Base-by-base conservation (phyloP, 2,888 invertebrate genomes). In the Euclidia mi region DNA sequence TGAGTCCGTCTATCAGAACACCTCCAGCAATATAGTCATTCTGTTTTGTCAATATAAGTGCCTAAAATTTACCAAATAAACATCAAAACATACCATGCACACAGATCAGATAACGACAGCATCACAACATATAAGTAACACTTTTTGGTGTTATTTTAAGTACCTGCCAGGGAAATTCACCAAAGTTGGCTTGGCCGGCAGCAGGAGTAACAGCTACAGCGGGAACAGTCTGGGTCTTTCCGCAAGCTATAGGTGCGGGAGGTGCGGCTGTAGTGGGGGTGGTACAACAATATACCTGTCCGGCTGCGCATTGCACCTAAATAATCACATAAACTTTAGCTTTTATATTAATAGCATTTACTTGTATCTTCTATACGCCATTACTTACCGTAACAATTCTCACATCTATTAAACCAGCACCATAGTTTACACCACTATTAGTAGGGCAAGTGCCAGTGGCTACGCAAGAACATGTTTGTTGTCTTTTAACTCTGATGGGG, bases 141-240 rank as follows among this genome's bases (percentile, higher is more conserved):
- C 3, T 2, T 29, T 28, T 10, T 3, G 1, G 11, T 28, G 9
- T 7, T 10, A 9, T 18, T 29, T 11, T 12, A 0, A 9, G 9
- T 48, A 96, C 96, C 91, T 96, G 96, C 97, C 97, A 97, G 1
- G 97, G 97, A 85, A 95, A 97, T 70, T 96, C 96, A 10, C 97
- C 97, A 73, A 95, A 96, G 59, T 90, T 92, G 7, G 97, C 95
- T 84, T 96, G 95, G 0, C 96, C 96, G 0, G 92, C 84, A 2
- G 85, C 73, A 0, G 89, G 85, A 14, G 87, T 73, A 0, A 92
- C 81, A 1, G 87, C 81, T 3, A 88, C 82, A 0, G 84, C 65
- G 0, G 91, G 90, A 0, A 87, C 88, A 0, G 86, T 70, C 60
- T 92, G 91, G 41, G 93, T 67, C 9, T 81, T 85, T 0, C 95